Base-by-base conservation (phyloP, 2,888 invertebrate genomes). In the Acleris cristana region DNA sequence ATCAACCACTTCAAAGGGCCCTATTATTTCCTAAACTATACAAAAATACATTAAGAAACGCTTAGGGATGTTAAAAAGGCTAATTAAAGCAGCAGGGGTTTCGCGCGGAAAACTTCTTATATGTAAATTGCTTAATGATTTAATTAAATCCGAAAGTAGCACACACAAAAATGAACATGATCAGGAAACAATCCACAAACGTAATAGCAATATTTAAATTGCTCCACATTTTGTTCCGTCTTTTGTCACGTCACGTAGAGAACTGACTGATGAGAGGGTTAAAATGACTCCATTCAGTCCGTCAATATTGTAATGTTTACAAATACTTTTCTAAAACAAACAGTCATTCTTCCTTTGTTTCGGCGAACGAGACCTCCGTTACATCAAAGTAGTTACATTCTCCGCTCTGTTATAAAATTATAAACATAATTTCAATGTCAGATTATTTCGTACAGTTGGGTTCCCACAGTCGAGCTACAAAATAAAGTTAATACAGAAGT, bases 261-360 rank as follows among this genome's bases (percentile, higher is more conserved):
- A 78, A 79, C 75, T 74, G 74, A 79, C 75, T 74, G 71, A 48
- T 51, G 21, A 30, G 51, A 21, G 26, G 26, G 19, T 51, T 49
- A 56, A 34, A 52, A 62, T 66, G 61, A 66, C 66, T 52, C 44
- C 56, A 51, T 67, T 58, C 48, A 49, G 53, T 58, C n/a, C 61
- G 30, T 78, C 77, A 80, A 80, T 75, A 78, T 80, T 76, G 75
- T 71, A 71, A 77, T 89, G 86, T 89, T 88, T 85, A 87, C 82
- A 89, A 89, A 88, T 83, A 88, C 45, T 55, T 57, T 51, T 53
- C 55, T 45, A 61, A 66, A 68, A 69, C 65, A 63, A 63, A 64
- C 69, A 60, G 26, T 53, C 64, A 64, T 68, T 65, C 68, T 51
- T 65, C 56, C 61, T 65, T 61, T 65, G 65, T 65, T 61, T 65